phyloP scores from a whole-genome alignment of 2,113 vertebrate species.

The Oreocharis arfaki region DNA sequence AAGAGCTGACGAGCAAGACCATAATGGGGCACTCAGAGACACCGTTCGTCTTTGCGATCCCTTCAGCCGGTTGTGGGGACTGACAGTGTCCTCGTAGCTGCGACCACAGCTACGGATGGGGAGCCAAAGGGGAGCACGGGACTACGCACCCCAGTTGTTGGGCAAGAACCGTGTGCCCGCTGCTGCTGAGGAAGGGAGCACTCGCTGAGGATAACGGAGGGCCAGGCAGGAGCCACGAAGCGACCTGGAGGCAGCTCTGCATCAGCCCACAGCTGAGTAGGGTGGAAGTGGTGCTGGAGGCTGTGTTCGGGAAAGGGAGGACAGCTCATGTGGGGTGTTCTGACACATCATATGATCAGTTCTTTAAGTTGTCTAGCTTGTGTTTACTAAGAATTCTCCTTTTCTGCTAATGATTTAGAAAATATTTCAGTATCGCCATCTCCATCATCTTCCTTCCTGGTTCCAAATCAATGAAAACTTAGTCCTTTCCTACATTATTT shows the following conservation, averaged over 20 bases:
- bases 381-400: background rate
- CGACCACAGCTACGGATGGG: fast-evolving
- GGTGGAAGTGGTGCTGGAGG: background rate
- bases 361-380: background rate
- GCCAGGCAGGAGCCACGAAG: background rate
- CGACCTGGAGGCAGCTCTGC: background rate
- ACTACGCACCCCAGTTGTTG: fast-evolving
- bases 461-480: background rate
- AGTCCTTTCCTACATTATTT: background rate
- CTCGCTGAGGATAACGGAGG: background rate
- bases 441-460: background rate
- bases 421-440: background rate
- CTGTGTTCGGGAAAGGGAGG: background rate
- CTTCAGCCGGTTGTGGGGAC: background rate
- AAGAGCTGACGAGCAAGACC: background rate
- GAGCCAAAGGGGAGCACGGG: background rate
- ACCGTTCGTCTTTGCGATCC: background rate
- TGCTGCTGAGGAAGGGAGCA: background rate
- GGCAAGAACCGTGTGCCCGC: background rate
- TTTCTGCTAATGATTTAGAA: background rate
- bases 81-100: fast-evolving
- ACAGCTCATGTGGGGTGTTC: background rate
- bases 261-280: background rate
- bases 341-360: background rate
- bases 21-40: background rate